These are phyloP conservation scores for Chrysaora quinquecirrha DNA, from an alignment of 30 jellyfish, hydroid and myxozoan genomes.

Conservation along the genomic window DNA sequence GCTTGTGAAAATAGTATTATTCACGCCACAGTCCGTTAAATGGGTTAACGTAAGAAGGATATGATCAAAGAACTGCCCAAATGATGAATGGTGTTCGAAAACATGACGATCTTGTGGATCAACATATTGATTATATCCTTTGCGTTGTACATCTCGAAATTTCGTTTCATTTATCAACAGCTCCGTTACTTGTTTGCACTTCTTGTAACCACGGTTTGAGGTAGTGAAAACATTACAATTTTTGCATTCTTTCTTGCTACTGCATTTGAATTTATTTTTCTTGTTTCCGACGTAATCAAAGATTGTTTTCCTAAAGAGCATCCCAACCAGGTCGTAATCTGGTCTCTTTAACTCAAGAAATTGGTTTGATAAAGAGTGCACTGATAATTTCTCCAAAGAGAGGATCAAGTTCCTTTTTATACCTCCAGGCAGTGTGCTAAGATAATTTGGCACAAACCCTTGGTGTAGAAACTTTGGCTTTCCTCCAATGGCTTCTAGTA, in stretches of 20 bases:
- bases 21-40: slow-evolving; percentile 57
- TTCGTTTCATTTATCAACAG: neutral
- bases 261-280: neutral
- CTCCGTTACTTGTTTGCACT: neutral
- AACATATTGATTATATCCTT: slow-evolving; percentile 7
- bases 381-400: slow-evolving; percentile 38
- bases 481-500: slow-evolving; percentile 28
- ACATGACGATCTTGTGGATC: slow-evolving; percentile 44
- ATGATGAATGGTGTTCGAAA: slow-evolving; percentile 29
- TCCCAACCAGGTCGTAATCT: neutral
- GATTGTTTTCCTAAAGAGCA: slow-evolving; percentile 22
- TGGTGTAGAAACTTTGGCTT: slow-evolving; percentile 31
- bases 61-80: slow-evolving; percentile 24
- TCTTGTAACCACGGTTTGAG: neutral
- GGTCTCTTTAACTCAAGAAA: slow-evolving; percentile 27
- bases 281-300: neutral
- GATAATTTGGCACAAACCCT: slow-evolving; percentile 33
- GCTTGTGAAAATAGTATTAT: slow-evolving; percentile 9
- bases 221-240: neutral
- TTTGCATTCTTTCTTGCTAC: neutral
- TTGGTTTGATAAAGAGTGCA: neutral
- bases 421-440: slow-evolving; percentile 28
- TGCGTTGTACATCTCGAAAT: neutral
- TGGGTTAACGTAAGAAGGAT: slow-evolving; percentile 30
- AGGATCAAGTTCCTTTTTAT: slow-evolving; percentile 9